A percentile compares a stretch with the other conserved stretches of the same genome.
Evolutionary conservation across 2,113 vertebrate genomes (phyloP).

Genomic region (Mionectes macconnelli): DNA sequence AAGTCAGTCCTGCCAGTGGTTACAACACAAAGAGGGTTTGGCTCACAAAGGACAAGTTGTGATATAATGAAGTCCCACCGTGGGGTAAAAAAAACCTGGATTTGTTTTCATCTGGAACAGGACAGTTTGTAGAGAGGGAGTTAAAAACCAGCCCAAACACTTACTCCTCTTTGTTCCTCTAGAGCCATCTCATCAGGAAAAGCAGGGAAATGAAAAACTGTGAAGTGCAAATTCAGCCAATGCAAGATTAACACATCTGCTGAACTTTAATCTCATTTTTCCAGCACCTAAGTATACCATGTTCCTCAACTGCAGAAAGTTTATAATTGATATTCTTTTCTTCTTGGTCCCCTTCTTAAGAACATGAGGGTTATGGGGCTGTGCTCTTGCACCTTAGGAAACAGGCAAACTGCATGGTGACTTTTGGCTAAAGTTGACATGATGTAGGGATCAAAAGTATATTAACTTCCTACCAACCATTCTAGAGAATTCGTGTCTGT

Average conservation of each 20-base stretch:
- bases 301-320: background rate
- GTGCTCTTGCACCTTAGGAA: background rate
- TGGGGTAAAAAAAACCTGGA: background rate
- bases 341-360: background rate
- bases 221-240: background rate
- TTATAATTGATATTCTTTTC: background rate
- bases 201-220: background rate
- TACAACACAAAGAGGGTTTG: background rate
- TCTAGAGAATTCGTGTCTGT: background rate
- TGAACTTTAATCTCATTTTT: background rate
- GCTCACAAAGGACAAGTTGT: background rate
- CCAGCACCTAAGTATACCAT: background rate
- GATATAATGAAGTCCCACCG: background rate
- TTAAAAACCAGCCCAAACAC: background rate
- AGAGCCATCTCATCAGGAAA: background rate
- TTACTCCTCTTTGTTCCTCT: background rate
- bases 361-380: background rate
- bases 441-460: background rate
- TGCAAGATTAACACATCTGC: background rate
- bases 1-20: constrained; percentile 24
- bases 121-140: background rate
- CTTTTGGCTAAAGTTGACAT: background rate
- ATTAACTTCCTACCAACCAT: background rate
- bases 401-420: background rate
- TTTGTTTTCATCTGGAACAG: constrained; percentile 14